These are phyloP conservation scores for Pterostichus niger DNA, from an alignment of 2,888 invertebrate species.

Conservation along the genomic window DNA sequence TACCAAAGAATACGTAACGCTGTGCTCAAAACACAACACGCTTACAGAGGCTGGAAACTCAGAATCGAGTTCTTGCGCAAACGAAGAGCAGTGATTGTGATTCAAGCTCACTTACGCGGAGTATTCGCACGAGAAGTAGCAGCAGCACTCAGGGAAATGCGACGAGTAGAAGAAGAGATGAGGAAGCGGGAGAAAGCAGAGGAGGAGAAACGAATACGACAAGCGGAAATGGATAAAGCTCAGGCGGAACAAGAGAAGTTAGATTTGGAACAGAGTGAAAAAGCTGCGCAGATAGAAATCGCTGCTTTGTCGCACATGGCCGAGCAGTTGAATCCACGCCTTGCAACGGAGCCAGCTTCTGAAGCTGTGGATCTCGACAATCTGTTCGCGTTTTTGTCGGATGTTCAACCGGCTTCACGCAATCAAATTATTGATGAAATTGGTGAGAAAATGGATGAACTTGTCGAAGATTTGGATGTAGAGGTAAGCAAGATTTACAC, in stretches of 20 bases:
- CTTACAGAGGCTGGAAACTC: constrained; percentile 91
- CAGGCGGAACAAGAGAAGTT: constrained; percentile 76
- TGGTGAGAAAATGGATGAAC: constrained; percentile 89
- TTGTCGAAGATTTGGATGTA: constrained; percentile 89
- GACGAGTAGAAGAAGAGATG: constrained; percentile 91
- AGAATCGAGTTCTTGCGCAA: constrained; percentile 89
- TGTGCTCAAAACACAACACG: constrained; percentile 88
- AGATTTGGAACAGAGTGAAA: constrained; percentile 83
- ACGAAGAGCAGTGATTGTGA: constrained; percentile 90
- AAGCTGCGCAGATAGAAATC: constrained; percentile 84
- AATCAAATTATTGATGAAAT: constrained; percentile 88
- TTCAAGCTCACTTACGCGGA: constrained; percentile 92
- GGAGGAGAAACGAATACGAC: constrained; percentile 83
- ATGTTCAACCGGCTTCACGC: constrained; percentile 82
- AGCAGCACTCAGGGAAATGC: constrained; percentile 91
- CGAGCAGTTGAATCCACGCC: constrained; percentile 83
- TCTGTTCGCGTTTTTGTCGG: constrained; percentile 93
- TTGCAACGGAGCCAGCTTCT: constrained; percentile 77
- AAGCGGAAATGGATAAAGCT: constrained; percentile 78
- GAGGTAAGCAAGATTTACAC: constrained; percentile 79
- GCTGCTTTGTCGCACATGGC: constrained; percentile 86
- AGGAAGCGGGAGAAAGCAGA: constrained; percentile 87
- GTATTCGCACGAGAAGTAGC: constrained; percentile 95
- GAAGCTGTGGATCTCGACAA: constrained; percentile 93
- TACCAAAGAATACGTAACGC: constrained; percentile 84